Base-by-base conservation (phyloP, 2,888 invertebrate species). In the Lepetodrilus schrolli region DNA sequence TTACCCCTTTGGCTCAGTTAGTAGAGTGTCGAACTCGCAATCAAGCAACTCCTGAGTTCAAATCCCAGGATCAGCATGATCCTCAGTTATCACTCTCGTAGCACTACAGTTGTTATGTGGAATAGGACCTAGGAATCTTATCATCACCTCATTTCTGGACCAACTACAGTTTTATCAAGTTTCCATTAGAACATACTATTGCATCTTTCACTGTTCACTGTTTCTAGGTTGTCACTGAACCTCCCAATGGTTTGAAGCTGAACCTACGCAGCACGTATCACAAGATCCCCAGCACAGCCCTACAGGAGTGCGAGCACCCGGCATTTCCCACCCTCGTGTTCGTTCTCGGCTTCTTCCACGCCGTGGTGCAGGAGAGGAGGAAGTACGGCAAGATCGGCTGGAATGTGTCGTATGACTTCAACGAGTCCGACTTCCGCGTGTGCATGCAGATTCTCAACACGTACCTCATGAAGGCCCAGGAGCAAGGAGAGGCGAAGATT, bases 321-420 rank as follows among this genome's bases (percentile, higher is more conserved):
- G 93, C 94, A n/a, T 97, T 94, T 91, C 94, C 94, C 83, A 93
- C 96, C 37, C 92, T 97, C 0, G 93, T 96, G 47, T 97, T 95
- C 88, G 96, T 96, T 1, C 92, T 97, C 49, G 96, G 96, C 0
- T 97, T 97, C 92, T 97, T 97, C 92, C 97, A 97, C 89, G 97
- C 96, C 7, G 96, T 97, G 0, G 95, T 97, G 0, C 90, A 95
- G 94, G 97, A 97, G 90, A 93, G 97, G 58, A 93, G 96, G 80
- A 96, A 96, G 89, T 97, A 97, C 90, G 96, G 95, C 86, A 97
- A 97, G 91, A 94, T 97, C 73, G 97, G 97, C 0, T 97, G 97
- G 96, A 97, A 97, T 89, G 95, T 97, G 79, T 93, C 93, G 70
- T 97, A 97, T 90, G 97, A 97, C 91, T 97, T 97, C 91, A 96